Base-by-base conservation (phyloP, 2,113 vertebrate species). In the Thalassarche chlororhynchos region DNA sequence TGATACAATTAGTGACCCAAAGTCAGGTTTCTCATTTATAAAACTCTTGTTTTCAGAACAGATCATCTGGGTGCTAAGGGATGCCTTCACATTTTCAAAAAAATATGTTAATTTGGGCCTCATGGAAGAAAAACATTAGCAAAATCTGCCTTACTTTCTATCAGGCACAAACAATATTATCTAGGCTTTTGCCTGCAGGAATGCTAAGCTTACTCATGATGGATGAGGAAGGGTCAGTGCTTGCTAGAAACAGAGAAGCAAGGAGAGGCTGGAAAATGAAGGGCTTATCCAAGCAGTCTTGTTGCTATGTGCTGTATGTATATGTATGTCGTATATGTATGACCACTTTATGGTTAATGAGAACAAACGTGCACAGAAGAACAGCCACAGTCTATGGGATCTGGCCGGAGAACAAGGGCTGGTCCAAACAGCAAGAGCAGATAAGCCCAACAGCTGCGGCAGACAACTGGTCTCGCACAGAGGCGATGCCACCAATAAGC, bases 321-420 rank as follows among this genome's bases (percentile, higher is more conserved):
- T 25, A 29, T 14, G 11, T 57, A 32, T 42, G 42, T 21, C 55
- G 70, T 38, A 8, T 19, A 46, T 4, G 6, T 44, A 32, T 6
- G 44, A 68, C 5, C 69, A 46, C 64, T 51, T 60, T 7, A 42
- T 9, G n/a, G n/a, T 38, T 79, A 78, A 44, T 5, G 49, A 93
- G 44, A 79, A 55, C 17, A 66, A 86, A 87, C 0, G 1, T 1
- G 20, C 54, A 19, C 49, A 40, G 9, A 87, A 60, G 47, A 94
- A 79, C 0, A 0, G 65, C 49, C 62, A 49, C 3, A 1, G 57
- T 5, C 8, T 0, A 14, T 11, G 3, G 26, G 70, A 61, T 7
- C 34, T 58, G 84, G 38, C 65, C 0, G 0, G 57, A 91, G 62
- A 85, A 57, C 29, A 79, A 60, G 57, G 55, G 42, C 46, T 70